These are phyloP conservation scores for Nothobranchius furzeri DNA, from an alignment of 2,113 vertebrate genomes.

Conservation along the genomic window DNA sequence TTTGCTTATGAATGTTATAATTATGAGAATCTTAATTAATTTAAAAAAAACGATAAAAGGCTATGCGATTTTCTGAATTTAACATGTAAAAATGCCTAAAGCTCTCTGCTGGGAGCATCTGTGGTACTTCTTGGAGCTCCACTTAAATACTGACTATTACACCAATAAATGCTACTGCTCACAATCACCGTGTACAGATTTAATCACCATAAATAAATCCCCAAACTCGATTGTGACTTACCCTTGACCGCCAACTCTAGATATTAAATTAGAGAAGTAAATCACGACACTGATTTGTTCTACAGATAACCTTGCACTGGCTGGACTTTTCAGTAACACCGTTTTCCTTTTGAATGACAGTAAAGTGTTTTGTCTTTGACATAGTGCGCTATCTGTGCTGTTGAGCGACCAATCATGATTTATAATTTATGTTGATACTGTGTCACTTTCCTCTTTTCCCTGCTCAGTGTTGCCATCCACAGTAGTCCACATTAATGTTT, in stretches of 20 bases:
- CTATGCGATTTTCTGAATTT: too few species aligned
- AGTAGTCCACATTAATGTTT: slow-evolving; percentile 30
- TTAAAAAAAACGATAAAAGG: too few species aligned
- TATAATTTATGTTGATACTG: slow-evolving; percentile 11
- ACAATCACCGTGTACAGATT: slow-evolving; percentile 13
- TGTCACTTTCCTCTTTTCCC: background rate
- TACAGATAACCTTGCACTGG: background rate
- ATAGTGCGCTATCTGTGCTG: background rate
- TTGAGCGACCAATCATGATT: slow-evolving; percentile 22
- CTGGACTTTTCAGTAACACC: background rate
- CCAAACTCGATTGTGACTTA: background rate
- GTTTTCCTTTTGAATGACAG: background rate
- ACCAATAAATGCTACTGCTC: slow-evolving; percentile 22
- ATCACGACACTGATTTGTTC: slow-evolving; percentile 8
- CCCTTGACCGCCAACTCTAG: slow-evolving; percentile 7
- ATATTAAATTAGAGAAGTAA: slow-evolving; percentile 24
- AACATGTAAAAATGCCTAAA: background rate
- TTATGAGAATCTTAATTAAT: too few species aligned
- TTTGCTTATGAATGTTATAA: too few species aligned
- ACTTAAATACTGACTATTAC: background rate
- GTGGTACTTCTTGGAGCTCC: background rate
- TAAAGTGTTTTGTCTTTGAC: background rate
- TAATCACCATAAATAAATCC: background rate
- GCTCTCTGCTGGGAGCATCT: background rate
- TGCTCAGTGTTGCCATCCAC: background rate